Evolutionary conservation across 1,140 invertebrate genomes (phyloP).

Genomic region (Leptopilina clavipes): DNA sequence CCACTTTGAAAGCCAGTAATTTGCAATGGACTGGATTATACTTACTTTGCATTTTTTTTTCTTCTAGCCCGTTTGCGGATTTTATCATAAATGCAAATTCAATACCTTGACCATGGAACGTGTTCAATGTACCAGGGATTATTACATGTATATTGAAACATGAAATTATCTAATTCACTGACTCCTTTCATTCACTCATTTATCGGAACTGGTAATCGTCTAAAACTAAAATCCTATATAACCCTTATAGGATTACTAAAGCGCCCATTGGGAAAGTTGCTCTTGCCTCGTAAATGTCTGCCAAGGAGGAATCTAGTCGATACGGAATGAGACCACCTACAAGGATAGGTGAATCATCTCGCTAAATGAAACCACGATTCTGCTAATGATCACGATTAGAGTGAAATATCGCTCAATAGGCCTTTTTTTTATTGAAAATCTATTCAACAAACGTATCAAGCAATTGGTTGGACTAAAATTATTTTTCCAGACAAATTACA

Average conservation of each 20-base stretch:
- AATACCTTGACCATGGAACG: neutral
- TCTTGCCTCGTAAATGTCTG: slow-evolving; percentile 19
- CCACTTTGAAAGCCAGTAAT: slow-evolving; percentile 14
- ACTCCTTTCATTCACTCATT: slow-evolving; percentile 9
- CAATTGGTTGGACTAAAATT: too few relatives aligned
- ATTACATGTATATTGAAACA: neutral
- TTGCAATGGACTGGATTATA: neutral
- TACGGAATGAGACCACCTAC: slow-evolving; percentile 31
- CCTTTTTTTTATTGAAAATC: neutral
- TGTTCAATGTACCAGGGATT: neutral
- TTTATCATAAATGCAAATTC: slow-evolving; percentile 17
- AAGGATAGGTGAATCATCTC: slow-evolving; percentile 29
- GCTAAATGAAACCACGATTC: slow-evolving; percentile 30
- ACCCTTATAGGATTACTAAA: neutral
- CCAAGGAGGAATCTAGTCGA: slow-evolving; percentile 18
- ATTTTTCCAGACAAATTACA: neutral
- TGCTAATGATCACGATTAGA: slow-evolving; percentile 24
- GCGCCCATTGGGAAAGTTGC: slow-evolving; percentile 18
- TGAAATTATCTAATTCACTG: slow-evolving; percentile 34
- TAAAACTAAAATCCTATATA: neutral
- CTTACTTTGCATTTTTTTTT: neutral
- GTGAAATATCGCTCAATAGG: slow-evolving; percentile 28
- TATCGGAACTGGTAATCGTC: neutral
- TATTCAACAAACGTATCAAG: neutral
- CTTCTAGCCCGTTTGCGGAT: neutral